A percentile compares a stretch with the other conserved stretches of the same genome.
Evolutionary conservation across 2,113 vertebrate species (phyloP).

Genomic region (Lucifuga dentata): DNA sequence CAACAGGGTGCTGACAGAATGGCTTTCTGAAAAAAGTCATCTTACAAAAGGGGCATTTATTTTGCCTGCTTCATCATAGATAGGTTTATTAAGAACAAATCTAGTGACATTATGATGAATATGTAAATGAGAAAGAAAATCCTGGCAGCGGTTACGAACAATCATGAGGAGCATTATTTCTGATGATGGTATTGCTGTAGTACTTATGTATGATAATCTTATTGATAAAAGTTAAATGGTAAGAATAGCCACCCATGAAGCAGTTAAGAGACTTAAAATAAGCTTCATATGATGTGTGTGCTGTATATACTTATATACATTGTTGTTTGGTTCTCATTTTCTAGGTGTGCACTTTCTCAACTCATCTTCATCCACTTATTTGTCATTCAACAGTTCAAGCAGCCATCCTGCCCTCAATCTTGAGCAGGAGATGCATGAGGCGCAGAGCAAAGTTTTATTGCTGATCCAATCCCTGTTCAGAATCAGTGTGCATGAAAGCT

Average conservation of each 20-base stretch:
- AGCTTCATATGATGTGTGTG: conserved; percentile 16
- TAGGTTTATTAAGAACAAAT: conserved; percentile 74
- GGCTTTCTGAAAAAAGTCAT: conserved; percentile 71
- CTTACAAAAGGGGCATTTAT: conserved; percentile 65
- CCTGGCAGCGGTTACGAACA: conserved; percentile 49
- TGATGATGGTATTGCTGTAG: conserved; percentile 48
- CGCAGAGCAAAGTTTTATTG: conserved; percentile 79
- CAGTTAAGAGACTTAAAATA: too few relatives aligned
- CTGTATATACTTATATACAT: conserved; percentile 9
- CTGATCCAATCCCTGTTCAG: conserved; percentile 76
- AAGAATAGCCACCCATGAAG: conserved; percentile 26
- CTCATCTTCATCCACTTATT: conserved; percentile 69
- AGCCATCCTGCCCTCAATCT: conserved; percentile 72
- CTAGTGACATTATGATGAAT: conserved; percentile 63
- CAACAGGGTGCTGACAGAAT: conserved; percentile 79
- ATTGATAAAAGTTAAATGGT: conserved; percentile 24
- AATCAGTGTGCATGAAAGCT: conserved; percentile 81
- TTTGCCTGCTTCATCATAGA: conserved; percentile 74
- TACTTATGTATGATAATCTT: conserved; percentile 33
- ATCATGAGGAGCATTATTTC: conserved; percentile 66
- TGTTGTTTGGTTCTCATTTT: conserved; percentile 41
- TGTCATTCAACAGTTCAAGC: conserved; percentile 67
- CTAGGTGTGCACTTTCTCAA: conserved; percentile 37
- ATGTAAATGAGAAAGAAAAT: conserved; percentile 66
- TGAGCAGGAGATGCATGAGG: conserved; percentile 50